phyloP scores from a whole-genome alignment of 2,113 vertebrate species.

The Neomonachus schauinslandi region DNA sequence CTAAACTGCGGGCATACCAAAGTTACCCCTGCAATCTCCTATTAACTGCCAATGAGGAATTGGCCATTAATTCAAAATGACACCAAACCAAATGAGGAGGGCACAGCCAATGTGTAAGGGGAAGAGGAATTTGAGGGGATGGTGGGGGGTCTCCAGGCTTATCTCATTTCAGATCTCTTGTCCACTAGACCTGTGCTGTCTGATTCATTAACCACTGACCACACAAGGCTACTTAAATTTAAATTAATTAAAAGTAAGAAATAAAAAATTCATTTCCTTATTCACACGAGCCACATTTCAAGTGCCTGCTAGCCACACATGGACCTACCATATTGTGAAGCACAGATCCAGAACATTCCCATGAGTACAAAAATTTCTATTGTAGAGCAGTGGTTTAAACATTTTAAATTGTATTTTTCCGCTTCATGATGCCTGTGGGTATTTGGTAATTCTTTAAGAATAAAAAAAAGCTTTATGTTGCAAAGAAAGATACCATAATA shows the following conservation, averaged over 20 bases:
- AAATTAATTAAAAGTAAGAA: not conserved
- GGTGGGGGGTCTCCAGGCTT: slow-evolving; percentile 30
- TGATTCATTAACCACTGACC: not conserved
- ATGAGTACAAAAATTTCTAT: not conserved
- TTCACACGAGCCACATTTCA: not conserved
- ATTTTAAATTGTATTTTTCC: slow-evolving; percentile 44
- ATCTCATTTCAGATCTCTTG: slow-evolving; percentile 55
- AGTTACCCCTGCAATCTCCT: rapidly evolving
- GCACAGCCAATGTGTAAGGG: not conserved
- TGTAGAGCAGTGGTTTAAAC: rapidly evolving
- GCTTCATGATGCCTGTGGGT: slow-evolving; percentile 57
- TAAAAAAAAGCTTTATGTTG: slow-evolving; percentile 51
- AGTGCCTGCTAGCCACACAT: rapidly evolving
- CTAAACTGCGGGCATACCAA: not conserved
- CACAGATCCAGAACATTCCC: rapidly evolving
- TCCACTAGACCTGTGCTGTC: not conserved
- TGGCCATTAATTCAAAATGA: rapidly evolving
- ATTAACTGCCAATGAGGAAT: not conserved
- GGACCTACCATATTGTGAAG: rapidly evolving
- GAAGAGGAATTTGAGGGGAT: not conserved
- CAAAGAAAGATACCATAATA: slow-evolving; percentile 54
- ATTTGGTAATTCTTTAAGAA: slow-evolving; percentile 70
- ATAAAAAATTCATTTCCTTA: not conserved
- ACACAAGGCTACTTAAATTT: not conserved
- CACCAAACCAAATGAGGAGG: rapidly evolving